Base-by-base conservation (phyloP, 2,113 vertebrate genomes). In the Ginglymostoma cirratum region DNA sequence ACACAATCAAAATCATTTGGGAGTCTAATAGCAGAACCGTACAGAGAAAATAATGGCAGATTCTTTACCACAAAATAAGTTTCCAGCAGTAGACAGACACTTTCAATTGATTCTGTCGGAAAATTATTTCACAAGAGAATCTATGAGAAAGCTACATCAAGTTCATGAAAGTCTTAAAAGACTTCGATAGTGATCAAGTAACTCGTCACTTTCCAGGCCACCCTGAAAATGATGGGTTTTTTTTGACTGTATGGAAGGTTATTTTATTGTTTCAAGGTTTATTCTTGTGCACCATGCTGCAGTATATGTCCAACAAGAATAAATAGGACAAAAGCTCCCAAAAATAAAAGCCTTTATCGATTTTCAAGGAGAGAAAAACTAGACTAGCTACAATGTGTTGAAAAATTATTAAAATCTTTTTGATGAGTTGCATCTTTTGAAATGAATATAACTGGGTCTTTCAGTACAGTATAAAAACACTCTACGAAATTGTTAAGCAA, bases 371-470 rank as follows among this genome's bases (percentile, higher is more conserved):
- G 67, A 30, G 67, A 27, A 95, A 72, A 94, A 52, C 42, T 48
- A 48, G 42, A 48, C 10, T 30, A 95, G 45, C 24, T 70, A 6
- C 67, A 95, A 45, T 52, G 8, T 72, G 42, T 45, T 95, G 93
- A 72, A 95, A 42, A 94, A 72, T 72, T 95, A 95, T 95, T 95
- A 48, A 95, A 95, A 95, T 95, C 48, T 23, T 14, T 48, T 95
- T 72, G 67, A 95, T 72, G 69, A 95, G 24, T 27, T 52, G 38
- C 67, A 52, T 72, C 93, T 45, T 95, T 95, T 95, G 42, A 95
- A 95, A 72, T 72, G 24, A 72, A 30, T 27, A 52, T 72, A 70
- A 34, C 67, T 72, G 27, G 38, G 42, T 95, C 42, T 72, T 95
- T 72, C 42, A 48, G 8, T 95, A 27, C 24, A 72, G 93, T 95